Base-by-base conservation (phyloP, 2,888 invertebrate species). In the Tinea semifulvella region DNA sequence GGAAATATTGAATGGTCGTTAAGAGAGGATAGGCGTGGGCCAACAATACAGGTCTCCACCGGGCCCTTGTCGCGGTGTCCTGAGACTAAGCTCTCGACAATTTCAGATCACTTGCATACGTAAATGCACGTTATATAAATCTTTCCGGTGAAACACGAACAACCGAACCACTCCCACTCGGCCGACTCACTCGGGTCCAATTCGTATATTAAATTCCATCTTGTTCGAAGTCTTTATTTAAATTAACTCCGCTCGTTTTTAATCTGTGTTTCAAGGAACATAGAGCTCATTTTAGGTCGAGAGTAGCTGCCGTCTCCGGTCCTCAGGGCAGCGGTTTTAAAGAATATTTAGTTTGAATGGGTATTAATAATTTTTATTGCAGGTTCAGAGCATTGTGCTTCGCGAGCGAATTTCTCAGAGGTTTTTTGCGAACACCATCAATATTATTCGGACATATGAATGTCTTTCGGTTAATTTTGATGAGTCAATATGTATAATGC, bases 71-170 rank as follows among this genome's bases (percentile, higher is more conserved):
- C 42, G 44, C 47, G 49, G 52, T 48, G 56, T 51, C 54, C 56
- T 54, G 55, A 45, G 42, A 40, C 47, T 55, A 54, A 39, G 8
- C 39, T 18, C 60, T 68, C 72, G 76, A 80, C 75, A 72, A 73
- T 74, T 76, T 71, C 74, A 76, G 80, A 80, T 80, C 76, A 75
- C 68, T 70, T 63, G 70, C 69, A 72, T 68, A 72, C 71, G 69
- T 75, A 77, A 75, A 69, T 72, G 76, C 73, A 74, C 72, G 80
- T 80, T 79, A 76, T 79, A 79, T 80, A 79, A 80, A 79, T 80
- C 80, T 80, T 80, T 80, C 80, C 79, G 79, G 77, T 74, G 77
- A 69, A 61, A 68, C 68, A 67, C 68, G 75, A 75, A 77, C 76
- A 71, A 70, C 68, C 57, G 57, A 60, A 64, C 74, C 80, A 73